These are phyloP conservation scores for Ostrea edulis DNA, from an alignment of 1,140 invertebrate genomes.

Conservation along the genomic window DNA sequence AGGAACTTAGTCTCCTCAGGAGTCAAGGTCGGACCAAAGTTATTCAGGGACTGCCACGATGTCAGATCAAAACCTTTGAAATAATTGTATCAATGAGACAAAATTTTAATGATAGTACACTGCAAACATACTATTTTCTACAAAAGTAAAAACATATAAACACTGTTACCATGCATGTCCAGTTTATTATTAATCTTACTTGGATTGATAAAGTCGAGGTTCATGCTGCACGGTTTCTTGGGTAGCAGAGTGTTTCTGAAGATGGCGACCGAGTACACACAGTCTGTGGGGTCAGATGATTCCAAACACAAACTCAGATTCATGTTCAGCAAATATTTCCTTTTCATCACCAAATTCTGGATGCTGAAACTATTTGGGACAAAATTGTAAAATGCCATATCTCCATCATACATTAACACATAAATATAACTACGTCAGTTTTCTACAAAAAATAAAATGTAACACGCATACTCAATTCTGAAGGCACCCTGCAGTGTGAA, in stretches of 20 bases:
- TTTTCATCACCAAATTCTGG: constrained; percentile 52
- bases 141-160: no score
- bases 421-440: neutral
- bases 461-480: constrained; percentile 9
- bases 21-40: neutral
- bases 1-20: constrained; percentile 11
- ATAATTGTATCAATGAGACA: neutral
- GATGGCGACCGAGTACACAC: constrained; percentile 12
- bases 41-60: neutral
- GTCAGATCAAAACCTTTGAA: neutral
- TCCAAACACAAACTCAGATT: constrained; percentile 52
- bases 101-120: no score
- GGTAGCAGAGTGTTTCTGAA: constrained; percentile 50
- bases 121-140: no score
- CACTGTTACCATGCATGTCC: neutral
- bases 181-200: constrained; percentile 33
- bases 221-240: constrained; percentile 51
- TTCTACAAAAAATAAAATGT: neutral
- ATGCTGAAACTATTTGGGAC: constrained; percentile 51
- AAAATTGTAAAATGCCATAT: neutral
- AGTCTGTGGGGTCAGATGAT: neutral
- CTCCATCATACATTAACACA: neutral
- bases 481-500: constrained; percentile 49
- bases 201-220: constrained; percentile 47
- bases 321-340: constrained; percentile 53